These are phyloP conservation scores for Sorex araneus DNA, from an alignment of 2,113 vertebrate genomes.

Conservation along the genomic window DNA sequence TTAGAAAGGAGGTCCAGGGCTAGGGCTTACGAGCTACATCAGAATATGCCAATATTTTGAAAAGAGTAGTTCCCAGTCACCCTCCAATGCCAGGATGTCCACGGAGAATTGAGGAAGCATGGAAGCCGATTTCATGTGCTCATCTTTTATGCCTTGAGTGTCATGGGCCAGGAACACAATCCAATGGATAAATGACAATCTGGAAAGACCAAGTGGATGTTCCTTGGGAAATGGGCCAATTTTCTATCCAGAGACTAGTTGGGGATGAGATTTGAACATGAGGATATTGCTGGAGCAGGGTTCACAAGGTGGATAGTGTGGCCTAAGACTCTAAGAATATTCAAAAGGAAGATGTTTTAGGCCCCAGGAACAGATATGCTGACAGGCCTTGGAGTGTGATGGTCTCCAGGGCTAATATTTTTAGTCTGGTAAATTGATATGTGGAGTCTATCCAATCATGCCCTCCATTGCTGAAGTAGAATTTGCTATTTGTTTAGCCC, in stretches of 20 bases:
- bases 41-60: background rate
- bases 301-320: background rate
- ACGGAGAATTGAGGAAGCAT: too few species aligned
- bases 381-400: background rate
- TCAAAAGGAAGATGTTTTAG: background rate
- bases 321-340: background rate
- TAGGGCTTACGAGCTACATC: background rate
- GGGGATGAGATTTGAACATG: background rate
- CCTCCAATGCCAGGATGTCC: background rate
- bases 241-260: conserved; percentile 12
- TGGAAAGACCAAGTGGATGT: background rate
- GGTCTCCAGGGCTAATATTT: background rate
- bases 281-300: background rate
- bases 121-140: background rate
- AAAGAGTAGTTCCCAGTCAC: background rate
- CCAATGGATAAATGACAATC: background rate
- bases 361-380: background rate
- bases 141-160: background rate
- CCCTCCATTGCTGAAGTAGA: conserved; percentile 41
- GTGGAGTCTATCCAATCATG: background rate
- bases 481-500: background rate
- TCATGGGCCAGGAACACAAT: conserved; percentile 5
- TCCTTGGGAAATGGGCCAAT: background rate
- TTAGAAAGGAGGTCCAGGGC: background rate
- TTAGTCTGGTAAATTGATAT: background rate